Base-by-base conservation (phyloP, 2,797 vertebrate genomes). In the Hypotaenidia philippensis region DNA sequence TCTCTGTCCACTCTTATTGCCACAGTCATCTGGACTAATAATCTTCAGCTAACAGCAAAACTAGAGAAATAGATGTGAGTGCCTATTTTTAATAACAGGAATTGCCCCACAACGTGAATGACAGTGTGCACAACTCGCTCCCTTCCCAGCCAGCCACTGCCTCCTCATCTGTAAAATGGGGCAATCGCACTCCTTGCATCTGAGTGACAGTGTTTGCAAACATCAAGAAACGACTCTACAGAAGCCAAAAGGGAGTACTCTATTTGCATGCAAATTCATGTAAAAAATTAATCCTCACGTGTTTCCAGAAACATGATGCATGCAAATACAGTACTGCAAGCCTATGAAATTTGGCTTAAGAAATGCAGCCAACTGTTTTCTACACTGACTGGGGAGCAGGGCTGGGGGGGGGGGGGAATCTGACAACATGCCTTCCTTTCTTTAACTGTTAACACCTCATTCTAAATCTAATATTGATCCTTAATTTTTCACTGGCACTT, bases 201-300 rank as follows among this genome's bases (percentile, higher is more conserved):
- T 90, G 89, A 93, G 83, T 77, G 40, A 90, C 89, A 95, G 70
- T 82, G 89, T 94, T 94, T 93, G 94, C 86, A 97, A 96, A 96
- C 90, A 94, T 34, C 63, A 70, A 79, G 77, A 55, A 96, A 82
- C 22, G 1, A 79, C 85, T 78, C 85, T n/a, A n/a, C 77, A n/a
- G 74, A 95, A 92, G 76, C 84, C 92, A 91, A 95, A 95, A 93
- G 92, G 82, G 87, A 96, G 77, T 47, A 21, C 87, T 70, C 87
- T 47, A 96, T 95, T 94, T 91, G 94, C 87, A 96, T 96, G 94
- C 91, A 96, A 96, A 96, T 97, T 93, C 88, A 88, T 90, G 89
- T 84, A 96, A 97, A 97, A 96, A 94, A 94, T 91, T 91, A 96
- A 96, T 90, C 91, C 83, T 93, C 93, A 83, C 77, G 29, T 95